Evolutionary conservation across 2,888 invertebrate species (phyloP).

Genomic region (Hemicrepidius hirtus): DNA sequence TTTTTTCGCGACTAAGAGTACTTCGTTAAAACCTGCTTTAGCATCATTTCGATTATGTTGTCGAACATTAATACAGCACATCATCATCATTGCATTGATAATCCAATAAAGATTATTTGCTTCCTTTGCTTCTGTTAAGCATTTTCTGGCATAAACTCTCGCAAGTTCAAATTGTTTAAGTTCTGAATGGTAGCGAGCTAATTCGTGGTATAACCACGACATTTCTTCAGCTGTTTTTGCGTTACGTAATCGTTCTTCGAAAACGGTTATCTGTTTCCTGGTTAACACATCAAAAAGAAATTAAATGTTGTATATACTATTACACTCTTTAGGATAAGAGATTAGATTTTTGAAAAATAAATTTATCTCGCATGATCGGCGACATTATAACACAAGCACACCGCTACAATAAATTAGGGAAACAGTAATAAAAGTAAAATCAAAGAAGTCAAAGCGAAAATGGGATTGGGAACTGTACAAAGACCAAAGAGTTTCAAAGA

Average conservation of each 20-base stretch:
- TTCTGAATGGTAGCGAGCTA: conserved; percentile 69
- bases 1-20: conserved; percentile 64
- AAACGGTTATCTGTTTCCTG: conserved; percentile 63
- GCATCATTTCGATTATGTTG: conserved; percentile 73
- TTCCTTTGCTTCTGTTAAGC: conserved; percentile 66
- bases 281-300: too few relatives aligned
- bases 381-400: too few relatives aligned
- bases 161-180: conserved; percentile 70
- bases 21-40: conserved; percentile 65
- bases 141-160: conserved; percentile 68
- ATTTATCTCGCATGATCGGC: too few relatives aligned
- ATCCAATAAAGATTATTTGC: conserved; percentile 69
- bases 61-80: conserved; percentile 70
- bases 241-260: conserved; percentile 63
- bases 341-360: too few relatives aligned
- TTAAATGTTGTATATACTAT: too few relatives aligned
- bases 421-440: too few relatives aligned
- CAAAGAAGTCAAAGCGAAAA: too few relatives aligned
- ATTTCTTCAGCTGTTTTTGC: conserved; percentile 69
- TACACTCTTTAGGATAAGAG: too few relatives aligned
- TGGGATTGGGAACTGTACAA: too few relatives aligned
- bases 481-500: too few relatives aligned
- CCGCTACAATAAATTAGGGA: too few relatives aligned
- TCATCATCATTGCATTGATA: conserved; percentile 70
- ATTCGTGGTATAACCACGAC: conserved; percentile 73